These are phyloP conservation scores for Automeris io DNA, from an alignment of 2,888 invertebrate genomes.

Conservation along the genomic window DNA sequence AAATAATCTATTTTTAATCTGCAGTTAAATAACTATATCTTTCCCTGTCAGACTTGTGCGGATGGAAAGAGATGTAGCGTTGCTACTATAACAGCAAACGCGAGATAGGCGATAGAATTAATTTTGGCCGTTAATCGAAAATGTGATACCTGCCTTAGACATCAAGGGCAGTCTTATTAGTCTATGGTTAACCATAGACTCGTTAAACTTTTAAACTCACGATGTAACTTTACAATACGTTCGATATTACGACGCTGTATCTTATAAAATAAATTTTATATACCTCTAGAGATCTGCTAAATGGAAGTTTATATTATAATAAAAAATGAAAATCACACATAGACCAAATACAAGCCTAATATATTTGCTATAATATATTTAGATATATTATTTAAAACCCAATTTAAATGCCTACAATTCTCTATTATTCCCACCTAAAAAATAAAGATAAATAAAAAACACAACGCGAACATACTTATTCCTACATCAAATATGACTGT, in stretches of 20 bases:
- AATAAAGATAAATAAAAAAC: constrained; percentile 14
- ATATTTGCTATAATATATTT: constrained; percentile 36
- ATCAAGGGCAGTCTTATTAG: constrained; percentile 13
- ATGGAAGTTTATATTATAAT: constrained; percentile 38
- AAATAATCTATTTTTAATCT: too few relatives aligned
- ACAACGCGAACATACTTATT: constrained; percentile 20
- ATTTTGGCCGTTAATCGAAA: too few relatives aligned
- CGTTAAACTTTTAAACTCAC: constrained; percentile 44
- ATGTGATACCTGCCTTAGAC: constrained; percentile 1
- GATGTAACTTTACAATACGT: constrained; percentile 14
- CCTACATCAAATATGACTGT: constrained; percentile 16
- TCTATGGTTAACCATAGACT: constrained; percentile 67
- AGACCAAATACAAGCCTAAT: constrained; percentile 47
- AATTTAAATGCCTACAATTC: constrained; percentile 13
- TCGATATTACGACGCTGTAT: constrained; percentile 20
- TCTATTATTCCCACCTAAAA: constrained; percentile 13
- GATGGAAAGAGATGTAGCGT: too few relatives aligned
- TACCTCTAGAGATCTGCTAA: constrained; percentile 58
- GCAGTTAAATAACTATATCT: too few relatives aligned
- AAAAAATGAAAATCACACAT: constrained; percentile 32
- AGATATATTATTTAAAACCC: constrained; percentile 32
- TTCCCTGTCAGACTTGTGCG: too few relatives aligned
- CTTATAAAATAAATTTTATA: constrained; percentile 42
- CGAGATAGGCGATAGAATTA: too few relatives aligned
- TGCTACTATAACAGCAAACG: too few relatives aligned